phyloP scores from a whole-genome alignment of 2,888 invertebrate species.

The Diadegma fenestrale region DNA sequence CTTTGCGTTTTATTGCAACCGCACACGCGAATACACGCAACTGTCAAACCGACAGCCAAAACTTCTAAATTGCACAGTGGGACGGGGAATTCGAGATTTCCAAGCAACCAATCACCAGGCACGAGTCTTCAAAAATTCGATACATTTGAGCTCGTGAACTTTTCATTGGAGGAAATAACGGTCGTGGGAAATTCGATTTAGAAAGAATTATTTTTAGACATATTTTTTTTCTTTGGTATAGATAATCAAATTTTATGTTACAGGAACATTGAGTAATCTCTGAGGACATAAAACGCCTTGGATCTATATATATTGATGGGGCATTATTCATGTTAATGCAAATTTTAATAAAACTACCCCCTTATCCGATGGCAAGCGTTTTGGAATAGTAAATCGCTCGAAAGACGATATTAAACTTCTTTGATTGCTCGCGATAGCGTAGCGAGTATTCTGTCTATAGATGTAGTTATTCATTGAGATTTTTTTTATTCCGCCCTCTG shows the following conservation, averaged over 20 bases:
- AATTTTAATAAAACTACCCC: constrained; percentile 32
- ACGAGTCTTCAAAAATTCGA: no score
- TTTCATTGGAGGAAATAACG: not conserved
- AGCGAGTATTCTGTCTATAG: constrained; percentile 5
- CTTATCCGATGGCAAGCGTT: constrained; percentile 41
- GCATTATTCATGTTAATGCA: constrained; percentile 28
- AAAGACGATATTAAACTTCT: constrained; percentile 45
- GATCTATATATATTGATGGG: constrained; percentile 27
- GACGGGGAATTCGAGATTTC: no score
- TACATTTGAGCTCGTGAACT: no score
- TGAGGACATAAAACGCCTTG: not conserved
- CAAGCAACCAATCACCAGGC: no score
- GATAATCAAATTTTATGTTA: not conserved
- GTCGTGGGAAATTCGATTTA: not conserved
- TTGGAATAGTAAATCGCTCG: constrained; percentile 40
- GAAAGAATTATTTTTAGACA: not conserved
- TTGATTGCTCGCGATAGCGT: constrained; percentile 42
- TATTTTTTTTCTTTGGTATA: not conserved
- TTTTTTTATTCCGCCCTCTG: constrained; percentile 34
- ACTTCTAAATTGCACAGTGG: no score
- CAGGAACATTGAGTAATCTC: not conserved
- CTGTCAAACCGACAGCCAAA: no score
- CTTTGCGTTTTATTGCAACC: no score
- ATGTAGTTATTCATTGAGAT: constrained; percentile 21
- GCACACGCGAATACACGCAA: no score